Conservation (phyloP, 30 jellyfish, hydroid and myxozoan species). For the Aurelia sp. region DNA sequence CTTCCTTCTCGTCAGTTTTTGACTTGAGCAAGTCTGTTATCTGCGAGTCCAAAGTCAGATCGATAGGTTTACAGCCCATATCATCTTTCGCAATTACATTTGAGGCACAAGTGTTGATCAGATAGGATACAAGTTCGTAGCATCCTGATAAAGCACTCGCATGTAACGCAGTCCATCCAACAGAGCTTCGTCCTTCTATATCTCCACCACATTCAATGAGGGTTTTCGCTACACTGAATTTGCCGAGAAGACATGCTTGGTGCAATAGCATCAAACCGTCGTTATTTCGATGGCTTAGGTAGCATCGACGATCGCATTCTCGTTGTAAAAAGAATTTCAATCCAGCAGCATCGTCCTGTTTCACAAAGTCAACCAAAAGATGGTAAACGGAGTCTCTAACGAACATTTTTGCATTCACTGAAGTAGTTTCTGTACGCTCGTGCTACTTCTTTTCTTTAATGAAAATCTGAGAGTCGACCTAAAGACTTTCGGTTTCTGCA, state of each 20-base stretch:
- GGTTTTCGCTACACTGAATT: slow-evolving; percentile 33
- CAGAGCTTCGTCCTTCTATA: slow-evolving; percentile 69
- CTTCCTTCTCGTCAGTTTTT: not conserved
- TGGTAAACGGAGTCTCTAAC: slow-evolving; percentile 38
- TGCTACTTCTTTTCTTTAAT: too few species aligned
- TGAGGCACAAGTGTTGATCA: slow-evolving; percentile 67
- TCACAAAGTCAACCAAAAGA: slow-evolving; percentile 34
- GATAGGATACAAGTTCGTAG: slow-evolving; percentile 58
- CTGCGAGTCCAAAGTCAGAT: slow-evolving; percentile 63
- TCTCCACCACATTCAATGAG: slow-evolving; percentile 76
- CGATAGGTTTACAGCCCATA: slow-evolving; percentile 83
- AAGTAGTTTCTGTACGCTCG: too few species aligned
- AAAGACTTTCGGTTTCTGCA: too few species aligned
- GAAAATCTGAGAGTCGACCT: too few species aligned
- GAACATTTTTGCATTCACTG: slow-evolving; percentile 12
- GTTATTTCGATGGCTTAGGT: slow-evolving; percentile 45
- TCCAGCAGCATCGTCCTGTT: slow-evolving; percentile 62
- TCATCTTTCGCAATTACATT: slow-evolving; percentile 73
- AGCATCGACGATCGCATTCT: slow-evolving; percentile 51
- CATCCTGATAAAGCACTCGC: slow-evolving; percentile 82
- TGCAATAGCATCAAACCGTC: slow-evolving; percentile 84
- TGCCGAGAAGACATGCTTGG: slow-evolving; percentile 77
- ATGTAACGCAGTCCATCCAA: slow-evolving; percentile 89
- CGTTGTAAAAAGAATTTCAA: slow-evolving; percentile 55
- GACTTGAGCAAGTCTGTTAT: slow-evolving; percentile 11